Evolutionary conservation across 2,113 vertebrate species (phyloP).

Genomic region (Cardinalis cardinalis): DNA sequence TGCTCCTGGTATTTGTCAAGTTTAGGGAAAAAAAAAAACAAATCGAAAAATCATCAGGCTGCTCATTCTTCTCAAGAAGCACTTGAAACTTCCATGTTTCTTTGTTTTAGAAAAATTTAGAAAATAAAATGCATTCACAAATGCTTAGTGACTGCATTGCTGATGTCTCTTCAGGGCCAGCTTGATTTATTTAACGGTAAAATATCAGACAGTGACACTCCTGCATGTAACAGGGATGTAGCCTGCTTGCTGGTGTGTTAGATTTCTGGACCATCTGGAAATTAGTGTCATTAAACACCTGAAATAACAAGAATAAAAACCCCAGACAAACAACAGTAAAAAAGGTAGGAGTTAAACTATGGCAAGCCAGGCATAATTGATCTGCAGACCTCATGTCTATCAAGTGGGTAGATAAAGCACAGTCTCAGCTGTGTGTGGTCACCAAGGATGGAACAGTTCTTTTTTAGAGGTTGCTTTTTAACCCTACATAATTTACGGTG

Average conservation of each 20-base stretch:
- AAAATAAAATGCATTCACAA: background rate
- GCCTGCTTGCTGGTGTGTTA: background rate
- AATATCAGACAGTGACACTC: background rate
- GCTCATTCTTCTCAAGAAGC: background rate
- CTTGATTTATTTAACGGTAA: conserved; percentile 5
- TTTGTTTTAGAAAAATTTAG: background rate
- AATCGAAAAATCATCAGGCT: background rate
- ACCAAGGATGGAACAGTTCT: background rate
- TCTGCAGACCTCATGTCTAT: background rate
- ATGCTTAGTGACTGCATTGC: background rate
- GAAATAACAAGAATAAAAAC: background rate
- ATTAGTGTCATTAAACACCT: background rate
- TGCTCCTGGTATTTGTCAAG: conserved; percentile 27
- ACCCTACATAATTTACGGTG: background rate
- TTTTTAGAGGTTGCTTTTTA: background rate
- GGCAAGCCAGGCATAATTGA: background rate
- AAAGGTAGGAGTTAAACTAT: background rate
- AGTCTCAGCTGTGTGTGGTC: background rate
- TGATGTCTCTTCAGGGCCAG: background rate
- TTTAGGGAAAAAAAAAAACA: background rate
- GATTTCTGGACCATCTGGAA: background rate
- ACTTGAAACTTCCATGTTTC: background rate
- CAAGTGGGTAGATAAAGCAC: background rate
- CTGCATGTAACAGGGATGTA: background rate
- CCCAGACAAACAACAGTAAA: background rate